These are phyloP conservation scores for Metellina segmentata DNA, from an alignment of 2,888 invertebrate species.

Conservation along the genomic window DNA sequence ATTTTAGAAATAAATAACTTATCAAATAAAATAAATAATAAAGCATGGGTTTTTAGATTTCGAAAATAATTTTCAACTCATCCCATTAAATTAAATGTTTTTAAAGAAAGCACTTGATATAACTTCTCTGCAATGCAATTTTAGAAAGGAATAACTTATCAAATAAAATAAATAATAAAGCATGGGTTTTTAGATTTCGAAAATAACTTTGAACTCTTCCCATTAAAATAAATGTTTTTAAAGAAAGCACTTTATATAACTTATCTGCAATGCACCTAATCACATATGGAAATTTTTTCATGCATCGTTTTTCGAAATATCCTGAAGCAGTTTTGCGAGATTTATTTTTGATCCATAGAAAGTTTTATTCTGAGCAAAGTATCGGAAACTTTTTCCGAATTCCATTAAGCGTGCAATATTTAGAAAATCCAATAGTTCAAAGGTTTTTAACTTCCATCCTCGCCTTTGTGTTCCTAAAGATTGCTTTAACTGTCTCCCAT, in stretches of 20 bases:
- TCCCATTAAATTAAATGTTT: too few relatives aligned
- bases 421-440: conserved; percentile 1
- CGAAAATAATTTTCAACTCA: too few relatives aligned
- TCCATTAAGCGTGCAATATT: not conserved
- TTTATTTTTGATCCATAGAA: not conserved
- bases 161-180: too few relatives aligned
- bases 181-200: too few relatives aligned
- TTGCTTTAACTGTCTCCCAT: not conserved
- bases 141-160: too few relatives aligned
- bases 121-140: not conserved
- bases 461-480: not conserved
- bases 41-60: too few relatives aligned
- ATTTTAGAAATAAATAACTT: too few relatives aligned
- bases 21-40: too few relatives aligned
- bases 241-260: too few relatives aligned
- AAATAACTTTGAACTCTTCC: too few relatives aligned
- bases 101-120: too few relatives aligned
- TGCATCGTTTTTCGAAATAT: not conserved
- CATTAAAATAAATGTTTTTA: too few relatives aligned
- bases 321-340: not conserved
- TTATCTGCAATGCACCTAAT: not conserved
- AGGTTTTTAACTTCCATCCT: not conserved
- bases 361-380: not conserved
- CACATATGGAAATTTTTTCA: not conserved
- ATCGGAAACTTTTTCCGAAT: conserved; percentile 1